Evolutionary conservation across 2,888 invertebrate species (phyloP).

Genomic region (Phaonia tiefii): DNA sequence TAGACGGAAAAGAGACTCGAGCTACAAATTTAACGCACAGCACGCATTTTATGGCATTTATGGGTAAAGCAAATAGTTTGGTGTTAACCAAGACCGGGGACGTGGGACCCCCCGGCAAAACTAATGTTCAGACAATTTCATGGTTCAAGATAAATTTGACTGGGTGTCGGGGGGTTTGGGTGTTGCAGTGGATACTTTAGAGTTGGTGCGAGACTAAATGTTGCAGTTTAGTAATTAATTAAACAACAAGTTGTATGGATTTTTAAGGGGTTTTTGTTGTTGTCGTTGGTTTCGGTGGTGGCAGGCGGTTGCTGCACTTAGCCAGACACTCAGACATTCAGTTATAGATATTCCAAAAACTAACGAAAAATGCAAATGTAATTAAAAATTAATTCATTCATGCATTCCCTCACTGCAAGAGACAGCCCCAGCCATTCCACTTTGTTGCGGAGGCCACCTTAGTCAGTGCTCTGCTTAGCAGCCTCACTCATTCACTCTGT

Average conservation of each 20-base stretch:
- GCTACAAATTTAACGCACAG: conserved; percentile 31
- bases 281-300: neutral
- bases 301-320: neutral
- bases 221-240: conserved; percentile 57
- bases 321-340: neutral
- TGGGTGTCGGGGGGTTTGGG: neutral
- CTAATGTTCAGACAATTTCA: conserved; percentile 36
- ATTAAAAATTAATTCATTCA: conserved; percentile 65
- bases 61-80: conserved; percentile 30
- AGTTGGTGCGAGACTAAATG: conserved; percentile 35
- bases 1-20: neutral
- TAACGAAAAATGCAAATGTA: conserved; percentile 57
- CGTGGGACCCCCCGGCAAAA: neutral
- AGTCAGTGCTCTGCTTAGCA: neutral
- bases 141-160: conserved; percentile 42
- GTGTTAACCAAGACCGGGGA: too few relatives aligned
- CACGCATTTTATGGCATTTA: conserved; percentile 36
- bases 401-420: neutral
- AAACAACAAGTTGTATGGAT: conserved; percentile 56
- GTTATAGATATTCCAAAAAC: conserved; percentile 36
- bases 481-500: conserved; percentile 38
- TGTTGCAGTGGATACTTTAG: neutral
- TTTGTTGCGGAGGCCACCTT: neutral
- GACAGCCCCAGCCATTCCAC: conserved; percentile 6
- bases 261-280: neutral